Percentiles rank a stretch among this genome's conserved stretches.
Conservation (phyloP, 2,888 invertebrate genomes). For the Epistrophella euchroma region DNA sequence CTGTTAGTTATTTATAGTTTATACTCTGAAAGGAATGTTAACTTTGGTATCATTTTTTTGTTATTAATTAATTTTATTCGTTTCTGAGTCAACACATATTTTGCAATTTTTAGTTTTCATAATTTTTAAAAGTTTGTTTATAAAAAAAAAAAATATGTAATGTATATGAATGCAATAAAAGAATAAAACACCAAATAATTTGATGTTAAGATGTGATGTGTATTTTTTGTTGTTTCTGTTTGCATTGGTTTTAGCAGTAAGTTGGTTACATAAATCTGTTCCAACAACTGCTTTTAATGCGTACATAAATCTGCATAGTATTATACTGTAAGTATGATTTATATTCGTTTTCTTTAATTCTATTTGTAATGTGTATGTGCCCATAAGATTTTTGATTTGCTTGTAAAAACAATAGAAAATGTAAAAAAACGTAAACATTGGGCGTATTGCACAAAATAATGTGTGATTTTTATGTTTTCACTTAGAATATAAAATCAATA, state of each 20-base stretch:
- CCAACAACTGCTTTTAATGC: conserved; percentile 45
- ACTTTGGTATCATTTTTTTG: conserved; percentile 75
- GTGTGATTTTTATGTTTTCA: conserved; percentile 42
- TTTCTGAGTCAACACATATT: conserved; percentile 34
- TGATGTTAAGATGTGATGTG: conserved; percentile 62
- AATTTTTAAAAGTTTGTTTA: neutral
- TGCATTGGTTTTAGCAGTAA: conserved; percentile 45
- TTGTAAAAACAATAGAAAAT: conserved; percentile 35
- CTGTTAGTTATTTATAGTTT: conserved; percentile 49
- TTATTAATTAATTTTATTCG: conserved; percentile 36
- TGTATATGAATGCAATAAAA: conserved; percentile 22
- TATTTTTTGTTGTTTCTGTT: conserved; percentile 38
- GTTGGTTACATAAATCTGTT: conserved; percentile 22
- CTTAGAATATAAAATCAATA: conserved; percentile 56
- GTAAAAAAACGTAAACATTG: conserved; percentile 39
- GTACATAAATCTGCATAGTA: conserved; percentile 11
- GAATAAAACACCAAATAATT: conserved; percentile 27
- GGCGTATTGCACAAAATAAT: conserved; percentile 73
- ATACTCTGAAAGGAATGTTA: conserved; percentile 75
- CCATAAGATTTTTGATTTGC: conserved; percentile 35
- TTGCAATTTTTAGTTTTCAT: conserved; percentile 14
- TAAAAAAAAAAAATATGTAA: conserved; percentile 23
- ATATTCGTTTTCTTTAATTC: conserved; percentile 37
- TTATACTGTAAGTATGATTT: conserved; percentile 50
- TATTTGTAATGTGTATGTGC: conserved; percentile 62